Evolutionary conservation across 2,888 invertebrate genomes (phyloP).

Genomic region (Plebejus anna): DNA sequence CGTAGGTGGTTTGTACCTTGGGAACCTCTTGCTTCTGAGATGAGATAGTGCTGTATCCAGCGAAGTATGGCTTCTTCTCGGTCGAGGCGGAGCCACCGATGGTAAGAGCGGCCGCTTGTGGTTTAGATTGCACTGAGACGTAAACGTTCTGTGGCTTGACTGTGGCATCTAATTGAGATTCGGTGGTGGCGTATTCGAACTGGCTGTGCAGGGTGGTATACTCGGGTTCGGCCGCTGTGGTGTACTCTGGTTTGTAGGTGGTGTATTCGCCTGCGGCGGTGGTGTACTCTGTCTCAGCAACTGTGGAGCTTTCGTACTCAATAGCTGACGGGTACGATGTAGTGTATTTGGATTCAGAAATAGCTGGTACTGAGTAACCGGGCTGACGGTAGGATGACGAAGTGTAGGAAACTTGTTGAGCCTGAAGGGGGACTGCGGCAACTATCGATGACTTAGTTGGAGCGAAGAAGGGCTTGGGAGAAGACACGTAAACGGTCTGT

Average conservation of each 20-base stretch:
- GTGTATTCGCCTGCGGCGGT: conserved; percentile 5
- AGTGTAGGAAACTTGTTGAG: conserved; percentile 16
- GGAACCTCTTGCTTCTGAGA: not conserved
- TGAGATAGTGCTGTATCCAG: conserved; percentile 11
- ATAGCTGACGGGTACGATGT: not conserved
- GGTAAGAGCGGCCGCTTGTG: not conserved
- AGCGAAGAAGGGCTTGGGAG: conserved; percentile 8
- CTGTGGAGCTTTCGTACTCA: conserved; percentile 4
- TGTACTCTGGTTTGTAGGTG: conserved; percentile 20
- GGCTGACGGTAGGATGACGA: not conserved
- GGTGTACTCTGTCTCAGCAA: not conserved
- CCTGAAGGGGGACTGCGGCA: not conserved
- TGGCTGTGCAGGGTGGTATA: conserved; percentile 1
- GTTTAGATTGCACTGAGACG: not conserved
- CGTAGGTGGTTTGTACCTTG: conserved; percentile 2
- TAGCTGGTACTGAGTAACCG: not conserved
- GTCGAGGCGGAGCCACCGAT: not conserved
- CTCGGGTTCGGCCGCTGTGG: not conserved
- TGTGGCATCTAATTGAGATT: conserved; percentile 16
- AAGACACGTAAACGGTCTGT: not conserved
- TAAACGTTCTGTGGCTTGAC: not conserved
- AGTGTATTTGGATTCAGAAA: conserved; percentile 6
- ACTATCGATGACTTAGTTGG: conserved; percentile 9
- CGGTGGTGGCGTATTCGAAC: conserved; percentile 6
- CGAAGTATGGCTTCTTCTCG: conserved; percentile 1